These are phyloP conservation scores for Drosophila equinoxialis DNA, from an alignment of 1,140 invertebrate genomes.

Conservation along the genomic window DNA sequence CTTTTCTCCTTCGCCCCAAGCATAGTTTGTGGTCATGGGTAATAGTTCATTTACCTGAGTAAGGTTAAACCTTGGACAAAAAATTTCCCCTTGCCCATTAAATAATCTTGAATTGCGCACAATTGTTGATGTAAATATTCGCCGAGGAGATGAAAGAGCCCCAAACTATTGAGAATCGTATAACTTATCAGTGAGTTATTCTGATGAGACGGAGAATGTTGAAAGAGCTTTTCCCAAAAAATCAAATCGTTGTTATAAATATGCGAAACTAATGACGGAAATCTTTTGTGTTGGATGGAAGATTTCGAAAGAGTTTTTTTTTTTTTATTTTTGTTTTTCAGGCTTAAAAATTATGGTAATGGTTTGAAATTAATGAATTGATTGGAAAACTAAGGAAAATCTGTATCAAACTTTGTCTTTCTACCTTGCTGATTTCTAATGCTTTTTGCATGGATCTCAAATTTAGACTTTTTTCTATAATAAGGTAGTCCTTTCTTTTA, in stretches of 20 bases:
- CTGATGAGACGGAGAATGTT: conserved; percentile 7
- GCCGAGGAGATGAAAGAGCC: conserved; percentile 1
- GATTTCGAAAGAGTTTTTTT: background rate
- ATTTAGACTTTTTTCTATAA: no score
- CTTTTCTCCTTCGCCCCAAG: background rate
- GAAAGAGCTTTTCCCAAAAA: background rate
- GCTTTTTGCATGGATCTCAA: background rate
- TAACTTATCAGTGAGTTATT: conserved; percentile 23
- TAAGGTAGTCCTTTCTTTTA: no score
- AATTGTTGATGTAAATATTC: conserved; percentile 30
- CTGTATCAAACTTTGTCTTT: no score
- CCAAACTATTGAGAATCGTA: background rate
- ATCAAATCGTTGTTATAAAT: background rate
- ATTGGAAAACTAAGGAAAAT: no score
- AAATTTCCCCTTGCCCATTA: background rate
- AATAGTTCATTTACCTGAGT: conserved; percentile 67
- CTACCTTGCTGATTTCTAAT: no score
- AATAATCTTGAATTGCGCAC: conserved; percentile 33
- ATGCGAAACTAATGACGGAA: background rate
- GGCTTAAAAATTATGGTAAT: background rate
- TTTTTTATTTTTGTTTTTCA: background rate
- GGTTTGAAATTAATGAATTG: background rate
- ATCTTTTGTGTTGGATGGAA: background rate
- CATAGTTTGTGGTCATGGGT: conserved; percentile 65
- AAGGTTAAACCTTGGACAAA: conserved; percentile 36